Evolutionary conservation across 2,113 vertebrate genomes (phyloP), one percentile per base, ranked within the genome.

Genomic region (Piprites chloris): DNA sequence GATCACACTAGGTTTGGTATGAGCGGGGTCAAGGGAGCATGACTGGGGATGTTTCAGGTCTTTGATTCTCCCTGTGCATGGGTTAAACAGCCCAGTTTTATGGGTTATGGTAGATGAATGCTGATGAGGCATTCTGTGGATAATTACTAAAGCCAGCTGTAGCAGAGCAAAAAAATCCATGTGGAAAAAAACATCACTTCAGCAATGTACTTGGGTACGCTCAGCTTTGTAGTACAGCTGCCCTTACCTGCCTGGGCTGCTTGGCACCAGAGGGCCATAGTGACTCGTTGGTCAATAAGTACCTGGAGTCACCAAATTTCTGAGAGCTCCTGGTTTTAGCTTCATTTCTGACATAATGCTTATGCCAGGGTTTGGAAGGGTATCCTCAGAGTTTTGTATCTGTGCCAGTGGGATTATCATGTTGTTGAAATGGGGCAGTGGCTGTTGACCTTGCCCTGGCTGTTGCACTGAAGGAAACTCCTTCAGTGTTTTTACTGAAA

Each of bases 1-100:
- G 0, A 37, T 79, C 22, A 2, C 26, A 27, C 21, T 28, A 6
- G 0, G 2, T 88, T 47, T 32, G 47, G 21, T 82, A 26, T 0
- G 3, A 75, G 17, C 0, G 0, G 20, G 28, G 37, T 49, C 46
- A 41, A 33, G 46, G 56, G 27, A 52, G 19, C 11, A 2, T 59
- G 47, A 24, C 65, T 73, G 17, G 7, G n/a, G 26, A 10, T 84
- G 9, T 41, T 42, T 46, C 11, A 32, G 33, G 26, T 86, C 50
- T 69, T 69, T 46, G 26, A 23, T 81, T 91, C 23, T 84, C 37
- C 37, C 62, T 75, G 35, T 44, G 11, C 4, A 4, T 24, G 23
- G 30, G 33, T 28, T 67, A 62, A 62, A 9, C 10, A 72, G 44
- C 27, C 23, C 33, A 22, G n/a, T 85, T 89, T 81, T 75, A 42